Percentiles rank a stretch among this genome's conserved stretches.
These are phyloP conservation scores for Gorsachius goisagi DNA, from an alignment of 2,113 vertebrate genomes.

Conservation along the genomic window DNA sequence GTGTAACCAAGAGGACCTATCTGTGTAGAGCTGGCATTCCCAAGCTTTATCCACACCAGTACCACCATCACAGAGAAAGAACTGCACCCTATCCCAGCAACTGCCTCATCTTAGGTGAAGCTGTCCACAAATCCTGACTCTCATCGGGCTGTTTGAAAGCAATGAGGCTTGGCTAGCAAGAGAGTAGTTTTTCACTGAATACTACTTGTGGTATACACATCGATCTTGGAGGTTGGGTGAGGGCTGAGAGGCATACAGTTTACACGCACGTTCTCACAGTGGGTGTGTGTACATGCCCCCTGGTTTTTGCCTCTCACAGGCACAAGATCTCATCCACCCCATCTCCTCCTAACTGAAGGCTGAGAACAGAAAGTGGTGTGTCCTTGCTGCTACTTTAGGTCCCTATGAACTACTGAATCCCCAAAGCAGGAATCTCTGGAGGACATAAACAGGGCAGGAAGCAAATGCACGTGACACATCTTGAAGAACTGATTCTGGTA, in stretches of 20 bases:
- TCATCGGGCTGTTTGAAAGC: neutral
- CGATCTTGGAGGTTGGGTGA: accelerated
- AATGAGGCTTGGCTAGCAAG: neutral
- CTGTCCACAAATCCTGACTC: neutral
- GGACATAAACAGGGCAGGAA: neutral
- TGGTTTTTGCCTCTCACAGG: neutral
- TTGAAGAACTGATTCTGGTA: neutral
- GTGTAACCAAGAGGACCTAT: neutral
- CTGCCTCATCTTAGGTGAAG: neutral
- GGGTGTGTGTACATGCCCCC: accelerated
- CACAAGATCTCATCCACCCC: neutral
- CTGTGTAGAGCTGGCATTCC: neutral
- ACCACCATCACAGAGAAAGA: neutral
- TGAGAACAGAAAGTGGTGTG: neutral
- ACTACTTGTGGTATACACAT: neutral
- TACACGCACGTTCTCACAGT: accelerated
- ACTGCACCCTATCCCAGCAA: neutral
- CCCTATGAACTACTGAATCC: neutral
- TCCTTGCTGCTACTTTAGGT: neutral
- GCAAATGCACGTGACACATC: neutral
- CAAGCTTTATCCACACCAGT: neutral
- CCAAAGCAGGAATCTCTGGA: neutral
- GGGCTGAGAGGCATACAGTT: neutral
- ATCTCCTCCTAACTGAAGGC: neutral
- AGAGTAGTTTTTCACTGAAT: neutral